These are phyloP conservation scores for Mellivora capensis DNA, from an alignment of 2,113 vertebrate genomes.

Conservation along the genomic window DNA sequence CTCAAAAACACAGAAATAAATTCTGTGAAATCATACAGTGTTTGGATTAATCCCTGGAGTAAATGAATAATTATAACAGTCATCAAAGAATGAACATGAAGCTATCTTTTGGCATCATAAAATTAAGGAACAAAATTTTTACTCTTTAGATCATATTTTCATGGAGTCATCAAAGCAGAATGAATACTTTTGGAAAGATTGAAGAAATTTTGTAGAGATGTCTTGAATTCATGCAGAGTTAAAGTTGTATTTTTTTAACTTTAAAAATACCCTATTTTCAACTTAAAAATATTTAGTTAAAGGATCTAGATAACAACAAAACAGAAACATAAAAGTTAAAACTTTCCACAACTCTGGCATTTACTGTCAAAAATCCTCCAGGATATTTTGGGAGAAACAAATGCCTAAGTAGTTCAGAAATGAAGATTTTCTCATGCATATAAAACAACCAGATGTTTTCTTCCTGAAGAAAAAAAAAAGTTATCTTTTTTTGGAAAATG, in stretches of 20 bases:
- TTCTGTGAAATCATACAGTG: background rate
- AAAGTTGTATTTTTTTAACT: background rate
- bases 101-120: background rate
- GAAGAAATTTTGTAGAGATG: background rate
- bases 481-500: background rate
- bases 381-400: slow-evolving; percentile 20
- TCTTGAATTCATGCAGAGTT: background rate
- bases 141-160: background rate
- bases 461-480: background rate
- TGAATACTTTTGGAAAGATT: background rate
- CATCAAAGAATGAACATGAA: background rate
- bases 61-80: background rate
- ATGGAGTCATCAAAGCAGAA: background rate
- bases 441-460: slow-evolving; percentile 25
- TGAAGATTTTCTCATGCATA: background rate
- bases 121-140: background rate
- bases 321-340: background rate
- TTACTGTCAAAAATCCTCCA: slow-evolving; percentile 11
- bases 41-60: background rate
- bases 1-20: background rate
- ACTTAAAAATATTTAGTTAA: background rate
- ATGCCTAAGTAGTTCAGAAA: background rate
- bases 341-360: background rate
- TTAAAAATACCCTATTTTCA: background rate
- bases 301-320: background rate